Base-by-base conservation (phyloP, 2,113 vertebrate species). In the human (Homo sapiens) region DNA sequence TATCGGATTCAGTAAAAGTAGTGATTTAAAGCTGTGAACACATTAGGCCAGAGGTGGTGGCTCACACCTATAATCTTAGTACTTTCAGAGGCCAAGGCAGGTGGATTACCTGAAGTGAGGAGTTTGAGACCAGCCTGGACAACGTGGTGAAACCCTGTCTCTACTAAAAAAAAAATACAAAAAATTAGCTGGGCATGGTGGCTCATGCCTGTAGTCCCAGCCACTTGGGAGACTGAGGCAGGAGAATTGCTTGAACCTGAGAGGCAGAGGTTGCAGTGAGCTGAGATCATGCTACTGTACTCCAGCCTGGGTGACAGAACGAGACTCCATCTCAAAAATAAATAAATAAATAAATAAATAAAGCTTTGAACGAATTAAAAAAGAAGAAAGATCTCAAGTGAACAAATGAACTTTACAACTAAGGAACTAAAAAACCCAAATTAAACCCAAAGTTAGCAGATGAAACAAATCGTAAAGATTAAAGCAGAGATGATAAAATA, bases 81-180 rank as follows among this genome's bases (percentile, higher is more conserved):
- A 32, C 66, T 68, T 18, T n/a, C 2, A 35, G 66, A 68, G 66
- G 66, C 66, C 32, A 13, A 68, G 32, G 66, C 3, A 2, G 16
- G 66, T n/a, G 66, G 32, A 68, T 68, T 3, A 2, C 32, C 16
- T 7, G 16, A 68, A 35, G 14, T 35, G 14, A 35, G 30, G 66
- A 35, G 32, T 17, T 68, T n/a, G 32, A 68, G 66, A 68, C 32
- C 66, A 35, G 66, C 66, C 66, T 68, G 30, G 7, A 13, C 66
- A 68, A n/a, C 0, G 13, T 68, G 66, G 66, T 68, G 16, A 18
- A 18, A 68, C 32, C 7, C 16, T 2, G 0, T 68, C 32, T 68
- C 66, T 68, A 68, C 66, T 17, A n/a, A 17, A 45, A 45, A 45
- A 45, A 45, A 68, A n/a, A 8, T 68, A 64, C 66, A 68, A n/a